Evolutionary conservation across 2,888 invertebrate genomes (phyloP), one percentile per base, ranked within the genome.

Genomic region (Zhengitettix transpicula): DNA sequence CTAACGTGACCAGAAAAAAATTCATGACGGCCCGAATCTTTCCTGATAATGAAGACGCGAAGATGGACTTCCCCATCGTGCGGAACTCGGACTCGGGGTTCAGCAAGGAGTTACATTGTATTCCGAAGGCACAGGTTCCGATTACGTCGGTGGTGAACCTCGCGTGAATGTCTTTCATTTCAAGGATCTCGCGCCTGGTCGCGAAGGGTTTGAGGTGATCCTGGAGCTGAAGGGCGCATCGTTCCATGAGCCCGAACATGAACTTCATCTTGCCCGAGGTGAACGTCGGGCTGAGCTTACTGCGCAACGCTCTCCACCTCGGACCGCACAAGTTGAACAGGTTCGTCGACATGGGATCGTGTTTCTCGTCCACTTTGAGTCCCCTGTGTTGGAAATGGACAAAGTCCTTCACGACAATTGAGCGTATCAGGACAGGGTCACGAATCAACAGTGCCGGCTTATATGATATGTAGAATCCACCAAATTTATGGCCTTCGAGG

Each of bases 81-180:
- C 73, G 73, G 68, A 82, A 81, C 65, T 80, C 77, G 0, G 80
- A 78, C 56, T 78, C 70, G 0, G 77, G 73, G 68, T 79, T 74
- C 53, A 74, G 72, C 65, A 82, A 77, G 42, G 78, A 78, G 65
- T 82, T 78, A 65, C 79, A 79, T 63, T 81, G 78, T n/a, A 82
- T 72, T 28, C 81, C 82, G 67, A 81, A 82, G 12, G 81, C 81
- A 60, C 80, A 78, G 57, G 76, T 78, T 0, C 80, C 81, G 42
- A 82, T 80, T 1, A 81, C 79, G 67, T 81, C 81, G 70, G 81
- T 81, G 1, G 80, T 77, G 66, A 78, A 81, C 65, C 77, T 77
- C 8, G 80, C 80, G 41, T 52, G 15, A 8, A 52, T 42, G 40
- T 58, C 60, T 47, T 59, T 59, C 62, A 62, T 62, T 41, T 62